phyloP scores from a whole-genome alignment of 2,113 vertebrate genomes.

The Brachirus orientalis region DNA sequence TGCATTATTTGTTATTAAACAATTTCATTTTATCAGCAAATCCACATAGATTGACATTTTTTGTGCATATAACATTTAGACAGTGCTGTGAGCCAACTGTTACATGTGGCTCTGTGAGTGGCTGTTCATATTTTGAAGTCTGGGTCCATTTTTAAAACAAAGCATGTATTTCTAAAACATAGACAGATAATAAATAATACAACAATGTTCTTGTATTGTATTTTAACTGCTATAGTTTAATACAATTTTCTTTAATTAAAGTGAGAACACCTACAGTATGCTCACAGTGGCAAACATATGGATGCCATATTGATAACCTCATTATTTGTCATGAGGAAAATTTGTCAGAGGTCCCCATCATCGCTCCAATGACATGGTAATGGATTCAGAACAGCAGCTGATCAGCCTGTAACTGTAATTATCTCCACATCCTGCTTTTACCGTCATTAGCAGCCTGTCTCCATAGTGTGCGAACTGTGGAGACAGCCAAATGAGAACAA shows the following conservation, averaged over 20 bases:
- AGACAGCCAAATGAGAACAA: slow-evolving; percentile 57
- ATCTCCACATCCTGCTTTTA: slow-evolving; percentile 73
- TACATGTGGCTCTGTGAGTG: too few species aligned
- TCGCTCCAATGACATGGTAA: slow-evolving; percentile 67
- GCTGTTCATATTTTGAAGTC: too few species aligned
- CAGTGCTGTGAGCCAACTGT: too few species aligned
- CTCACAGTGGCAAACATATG: slow-evolving; percentile 31
- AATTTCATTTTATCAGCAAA: too few species aligned
- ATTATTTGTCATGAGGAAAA: slow-evolving; percentile 50
- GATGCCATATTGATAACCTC: slow-evolving; percentile 42
- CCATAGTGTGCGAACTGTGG: slow-evolving; percentile 41
- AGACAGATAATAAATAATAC: background rate
- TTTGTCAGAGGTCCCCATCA: slow-evolving; percentile 50
- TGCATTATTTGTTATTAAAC: too few species aligned
- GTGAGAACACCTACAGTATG: slow-evolving; percentile 2
- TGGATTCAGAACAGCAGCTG: slow-evolving; percentile 71
- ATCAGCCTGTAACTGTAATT: slow-evolving; percentile 70
- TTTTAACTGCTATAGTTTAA: background rate
- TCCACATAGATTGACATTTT: too few species aligned
- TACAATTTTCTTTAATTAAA: background rate
- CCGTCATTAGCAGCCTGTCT: slow-evolving; percentile 68
- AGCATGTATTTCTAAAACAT: background rate
- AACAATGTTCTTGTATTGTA: too few species aligned
- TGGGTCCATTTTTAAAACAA: background rate
- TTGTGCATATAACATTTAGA: too few species aligned